phyloP scores from a whole-genome alignment of 1,140 invertebrate genomes.

The Penaeus vannamei region DNA sequence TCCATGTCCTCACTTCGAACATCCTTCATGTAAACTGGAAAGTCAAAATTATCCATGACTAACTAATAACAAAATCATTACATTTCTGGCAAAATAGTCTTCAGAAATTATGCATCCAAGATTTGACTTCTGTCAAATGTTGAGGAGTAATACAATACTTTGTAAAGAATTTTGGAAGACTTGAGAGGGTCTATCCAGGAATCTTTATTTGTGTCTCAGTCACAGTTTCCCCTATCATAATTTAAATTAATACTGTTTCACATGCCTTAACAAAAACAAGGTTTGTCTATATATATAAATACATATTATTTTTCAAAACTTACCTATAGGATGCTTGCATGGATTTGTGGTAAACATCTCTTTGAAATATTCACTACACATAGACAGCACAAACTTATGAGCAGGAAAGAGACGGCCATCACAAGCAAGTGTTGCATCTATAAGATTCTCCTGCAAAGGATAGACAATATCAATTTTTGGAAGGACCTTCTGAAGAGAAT shows the following conservation, averaged over 20 bases:
- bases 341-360: constrained; percentile 67
- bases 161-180: no score
- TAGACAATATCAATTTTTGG: background rate
- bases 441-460: constrained; percentile 60
- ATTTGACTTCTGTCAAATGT: no score
- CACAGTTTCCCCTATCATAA: no score
- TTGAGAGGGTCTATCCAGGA: no score
- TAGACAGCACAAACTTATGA: constrained; percentile 67
- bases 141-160: no score
- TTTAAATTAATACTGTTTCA: no score
- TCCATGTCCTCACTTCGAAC: constrained; percentile 90
- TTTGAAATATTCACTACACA: constrained; percentile 68
- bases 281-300: background rate
- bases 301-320: background rate
- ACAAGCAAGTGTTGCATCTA: constrained; percentile 66
- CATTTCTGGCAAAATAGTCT: background rate
- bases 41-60: no score
- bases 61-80: background rate
- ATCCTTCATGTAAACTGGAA: constrained; percentile 85
- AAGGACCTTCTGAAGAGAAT: background rate
- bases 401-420: constrained; percentile 66
- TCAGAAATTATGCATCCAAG: background rate
- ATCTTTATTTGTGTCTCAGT: no score
- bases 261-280: background rate
- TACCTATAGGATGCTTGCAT: constrained; percentile 67